Evolutionary conservation across 2,797 vertebrate species (phyloP).

Genomic region (Hyperoplus immaculatus): DNA sequence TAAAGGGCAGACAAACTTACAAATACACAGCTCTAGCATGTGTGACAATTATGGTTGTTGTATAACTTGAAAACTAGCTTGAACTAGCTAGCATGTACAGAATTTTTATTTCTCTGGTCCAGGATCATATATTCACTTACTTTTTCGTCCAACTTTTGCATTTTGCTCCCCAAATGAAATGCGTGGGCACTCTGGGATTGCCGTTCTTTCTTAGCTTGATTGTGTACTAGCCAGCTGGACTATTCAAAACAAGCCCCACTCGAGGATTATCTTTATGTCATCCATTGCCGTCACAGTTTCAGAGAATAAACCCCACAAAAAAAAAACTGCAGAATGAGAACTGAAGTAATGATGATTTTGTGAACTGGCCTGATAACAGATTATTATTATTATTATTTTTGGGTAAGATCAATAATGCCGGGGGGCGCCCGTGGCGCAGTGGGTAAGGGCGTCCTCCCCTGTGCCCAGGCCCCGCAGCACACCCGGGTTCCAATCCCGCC

Average conservation of each 20-base stretch:
- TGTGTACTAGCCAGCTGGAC: conserved; percentile 21
- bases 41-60: not conserved
- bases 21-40: not conserved
- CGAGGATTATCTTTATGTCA: conserved; percentile 21
- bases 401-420: not conserved
- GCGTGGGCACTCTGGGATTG: conserved; percentile 9
- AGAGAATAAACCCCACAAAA: not conserved
- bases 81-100: conserved; percentile 7
- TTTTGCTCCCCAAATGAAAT: conserved; percentile 1
- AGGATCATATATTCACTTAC: not conserved
- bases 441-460: too few relatives aligned
- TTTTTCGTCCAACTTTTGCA: conserved; percentile 4
- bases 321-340: not conserved
- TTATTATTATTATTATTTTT: not conserved
- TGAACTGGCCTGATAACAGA: not conserved
- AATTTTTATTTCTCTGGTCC: conserved; percentile 16
- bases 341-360: not conserved
- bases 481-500: too few relatives aligned
- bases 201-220: conserved; percentile 1
- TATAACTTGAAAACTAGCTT: conserved; percentile 19
- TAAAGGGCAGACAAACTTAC: not conserved
- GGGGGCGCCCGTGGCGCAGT: too few relatives aligned
- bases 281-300: not conserved
- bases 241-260: conserved; percentile 26
- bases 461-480: too few relatives aligned